Evolutionary conservation across 2,888 invertebrate species (phyloP).

Genomic region (Sericinus montela): DNA sequence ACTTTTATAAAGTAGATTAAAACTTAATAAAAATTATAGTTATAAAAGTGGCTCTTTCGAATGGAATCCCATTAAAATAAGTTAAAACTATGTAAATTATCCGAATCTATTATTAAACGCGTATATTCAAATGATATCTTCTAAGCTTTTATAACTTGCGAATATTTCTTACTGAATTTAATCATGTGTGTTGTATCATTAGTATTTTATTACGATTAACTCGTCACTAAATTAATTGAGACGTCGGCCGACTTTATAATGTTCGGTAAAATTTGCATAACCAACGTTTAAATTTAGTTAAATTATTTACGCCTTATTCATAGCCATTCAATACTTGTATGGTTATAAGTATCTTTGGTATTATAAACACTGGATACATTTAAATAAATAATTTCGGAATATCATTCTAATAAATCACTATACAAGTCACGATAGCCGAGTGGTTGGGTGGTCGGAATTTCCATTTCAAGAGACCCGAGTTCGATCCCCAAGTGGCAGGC

Average conservation of each 20-base stretch:
- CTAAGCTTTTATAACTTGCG: not conserved
- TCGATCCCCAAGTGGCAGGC: no score
- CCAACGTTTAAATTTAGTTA: conserved; percentile 7
- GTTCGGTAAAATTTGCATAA: conserved; percentile 11
- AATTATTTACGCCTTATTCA: conserved; percentile 1
- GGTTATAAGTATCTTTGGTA: not conserved
- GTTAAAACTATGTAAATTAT: no score
- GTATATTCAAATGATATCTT: not conserved
- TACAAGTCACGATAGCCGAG: no score
- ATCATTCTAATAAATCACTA: no score
- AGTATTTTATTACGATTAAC: not conserved
- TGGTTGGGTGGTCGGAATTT: no score
- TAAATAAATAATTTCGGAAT: not conserved
- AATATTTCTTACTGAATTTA: not conserved
- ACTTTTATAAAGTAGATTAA: no score
- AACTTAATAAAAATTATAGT: no score
- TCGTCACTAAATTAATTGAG: conserved; percentile 13
- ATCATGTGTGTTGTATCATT: not conserved
- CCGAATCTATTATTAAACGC: no score
- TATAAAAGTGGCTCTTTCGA: no score
- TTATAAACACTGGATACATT: conserved; percentile 9
- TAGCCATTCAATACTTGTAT: conserved; percentile 2
- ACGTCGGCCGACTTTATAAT: conserved; percentile 12
- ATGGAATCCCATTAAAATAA: no score
- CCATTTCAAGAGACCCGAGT: no score